phyloP scores from a whole-genome alignment of 2,797 vertebrate species.

The Xenentodon cancila region DNA sequence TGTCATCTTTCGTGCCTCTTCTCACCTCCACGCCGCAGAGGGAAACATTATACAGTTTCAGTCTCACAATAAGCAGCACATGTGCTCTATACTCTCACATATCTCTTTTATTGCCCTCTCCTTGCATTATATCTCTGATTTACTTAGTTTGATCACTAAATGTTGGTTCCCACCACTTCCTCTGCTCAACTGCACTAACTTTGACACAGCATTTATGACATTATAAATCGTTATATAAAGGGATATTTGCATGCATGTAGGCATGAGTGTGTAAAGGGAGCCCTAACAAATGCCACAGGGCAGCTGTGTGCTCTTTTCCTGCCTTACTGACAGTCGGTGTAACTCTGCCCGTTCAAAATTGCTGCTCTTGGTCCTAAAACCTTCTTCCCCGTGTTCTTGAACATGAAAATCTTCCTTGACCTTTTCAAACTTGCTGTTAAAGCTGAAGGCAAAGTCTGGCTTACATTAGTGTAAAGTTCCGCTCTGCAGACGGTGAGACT shows the following conservation, averaged over 20 bases:
- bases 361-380: conserved; percentile 51
- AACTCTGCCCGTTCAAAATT: conserved; percentile 38
- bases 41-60: conserved; percentile 39
- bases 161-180: conserved; percentile 25
- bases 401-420: conserved; percentile 13
- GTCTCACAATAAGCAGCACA: conserved; percentile 37
- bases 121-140: neutral
- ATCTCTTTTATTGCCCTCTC: neutral
- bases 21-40: conserved; percentile 32
- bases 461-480: neutral
- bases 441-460: neutral
- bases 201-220: conserved; percentile 33
- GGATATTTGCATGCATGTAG: conserved; percentile 32
- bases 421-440: conserved; percentile 6
- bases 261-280: conserved; percentile 53
- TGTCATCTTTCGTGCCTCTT: conserved; percentile 37
- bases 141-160: conserved; percentile 1
- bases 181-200: conserved; percentile 23
- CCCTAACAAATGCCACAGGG: conserved; percentile 66
- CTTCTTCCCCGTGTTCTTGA: neutral
- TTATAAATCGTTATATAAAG: conserved; percentile 61
- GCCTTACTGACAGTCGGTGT: conserved; percentile 66
- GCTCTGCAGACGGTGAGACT: neutral
- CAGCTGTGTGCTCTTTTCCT: conserved; percentile 82
- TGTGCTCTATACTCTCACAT: conserved; percentile 19